Base-by-base conservation (phyloP, 2,113 vertebrate genomes). In the Platichthys flesus region DNA sequence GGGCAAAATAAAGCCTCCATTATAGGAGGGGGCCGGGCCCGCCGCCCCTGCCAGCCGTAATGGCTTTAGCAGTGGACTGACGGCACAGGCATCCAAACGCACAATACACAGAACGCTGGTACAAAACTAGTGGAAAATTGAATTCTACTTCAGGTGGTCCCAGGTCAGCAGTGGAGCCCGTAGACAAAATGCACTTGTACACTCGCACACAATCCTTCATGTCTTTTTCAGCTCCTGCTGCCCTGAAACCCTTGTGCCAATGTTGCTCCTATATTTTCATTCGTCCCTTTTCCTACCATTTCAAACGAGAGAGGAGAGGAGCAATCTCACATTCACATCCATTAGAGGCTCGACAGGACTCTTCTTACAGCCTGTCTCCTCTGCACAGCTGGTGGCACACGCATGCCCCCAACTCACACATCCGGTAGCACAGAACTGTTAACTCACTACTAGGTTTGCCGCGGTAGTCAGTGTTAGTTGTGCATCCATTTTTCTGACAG, bases 81-180 rank as follows among this genome's bases (percentile, higher is more conserved):
- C 62, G 24, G 71, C 65, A 72, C 78, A 74, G 64, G 76, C 59
- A 78, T 76, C 60, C 82, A 67, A 78, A 89, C 4, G 68, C 58
- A 86, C 85, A 86, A 78, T 79, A 86, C 85, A 81, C 79, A 79
- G 61, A 45, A 49, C n/a, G 1, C 52, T 45, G 3, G 81, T 60
- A 79, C 47, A 84, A 89, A 89, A 82, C 57, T 52, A 81, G 84
- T 49, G 70, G 81, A 83, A 84, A 91, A 92, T 85, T 83, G 62
- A 85, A 91, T 84, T 85, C 79, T 79, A 89, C 79, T 85, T 89
- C 61, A 89, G 88, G 84, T 89, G 82, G 71, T 90, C 83, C 82
- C 84, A 72, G 85, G 79, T 86, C 83, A 86, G 67, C 68, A 83
- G 75, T 79, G 72, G 65, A 16, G 76, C 85, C 78, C 31, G 18